Evolutionary conservation across 2,888 invertebrate genomes (phyloP).

Genomic region (Ferrisia virgata): DNA sequence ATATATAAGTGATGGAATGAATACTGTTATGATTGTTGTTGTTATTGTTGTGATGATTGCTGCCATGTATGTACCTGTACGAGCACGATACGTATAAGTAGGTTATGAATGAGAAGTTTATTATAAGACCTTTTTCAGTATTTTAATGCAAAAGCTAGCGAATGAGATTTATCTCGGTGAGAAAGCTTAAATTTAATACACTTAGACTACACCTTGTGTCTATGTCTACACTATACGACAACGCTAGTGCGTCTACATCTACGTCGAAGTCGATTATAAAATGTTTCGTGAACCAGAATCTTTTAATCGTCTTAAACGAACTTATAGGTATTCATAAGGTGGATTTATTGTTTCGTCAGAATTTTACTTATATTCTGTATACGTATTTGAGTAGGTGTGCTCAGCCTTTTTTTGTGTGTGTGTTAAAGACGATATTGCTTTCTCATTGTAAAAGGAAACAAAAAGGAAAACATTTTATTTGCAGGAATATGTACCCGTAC

Average conservation of each 20-base stretch:
- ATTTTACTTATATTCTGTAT: background rate
- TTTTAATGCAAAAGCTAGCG: background rate
- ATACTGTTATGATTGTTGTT: no score
- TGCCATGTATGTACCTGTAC: background rate
- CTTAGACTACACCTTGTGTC: background rate
- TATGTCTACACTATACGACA: background rate
- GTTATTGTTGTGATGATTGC: background rate
- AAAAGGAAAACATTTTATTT: no score
- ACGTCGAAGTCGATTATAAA: background rate
- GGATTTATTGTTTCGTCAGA: background rate
- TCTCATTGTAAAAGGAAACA: no score
- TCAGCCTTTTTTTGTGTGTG: background rate
- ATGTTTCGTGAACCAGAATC: conserved; percentile 19
- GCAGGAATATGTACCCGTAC: no score
- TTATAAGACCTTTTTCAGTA: background rate
- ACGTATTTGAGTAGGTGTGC: no score
- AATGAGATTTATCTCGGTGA: background rate
- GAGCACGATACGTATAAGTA: background rate
- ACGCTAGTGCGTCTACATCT: background rate
- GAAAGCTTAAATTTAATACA: conserved; percentile 23
- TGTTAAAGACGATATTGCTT: background rate
- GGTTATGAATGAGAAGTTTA: background rate
- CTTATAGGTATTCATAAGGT: conserved; percentile 22
- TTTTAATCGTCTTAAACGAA: conserved; percentile 17
- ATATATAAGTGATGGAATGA: background rate